phyloP scores from a whole-genome alignment of 2,888 invertebrate genomes.

The Stenurella melanura region DNA sequence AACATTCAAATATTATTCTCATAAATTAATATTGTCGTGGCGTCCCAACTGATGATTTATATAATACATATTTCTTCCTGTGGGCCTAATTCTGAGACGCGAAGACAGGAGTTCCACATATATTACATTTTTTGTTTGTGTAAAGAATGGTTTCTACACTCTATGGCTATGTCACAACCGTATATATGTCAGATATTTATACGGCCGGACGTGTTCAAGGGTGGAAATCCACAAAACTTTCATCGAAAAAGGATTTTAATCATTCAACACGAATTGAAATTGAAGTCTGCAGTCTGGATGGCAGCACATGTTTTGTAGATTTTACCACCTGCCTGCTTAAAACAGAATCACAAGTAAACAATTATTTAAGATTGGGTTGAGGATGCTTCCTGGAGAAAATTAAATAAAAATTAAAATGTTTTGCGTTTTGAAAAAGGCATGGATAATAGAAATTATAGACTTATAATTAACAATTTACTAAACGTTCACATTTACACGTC shows the following conservation, averaged over 20 bases:
- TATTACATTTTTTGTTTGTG: background rate
- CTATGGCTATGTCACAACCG: slow-evolving; percentile 2
- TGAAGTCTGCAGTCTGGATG: background rate
- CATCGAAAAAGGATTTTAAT: slow-evolving; percentile 29
- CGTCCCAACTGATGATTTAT: too few species aligned
- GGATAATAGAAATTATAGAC: too few species aligned
- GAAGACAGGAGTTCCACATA: background rate
- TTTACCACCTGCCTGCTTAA: slow-evolving; percentile 8
- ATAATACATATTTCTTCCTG: too few species aligned
- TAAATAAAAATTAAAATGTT: background rate
- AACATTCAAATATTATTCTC: too few species aligned
- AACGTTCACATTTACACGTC: too few species aligned
- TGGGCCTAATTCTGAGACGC: too few species aligned
- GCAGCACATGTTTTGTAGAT: slow-evolving; percentile 21
- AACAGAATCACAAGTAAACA: slow-evolving; percentile 8
- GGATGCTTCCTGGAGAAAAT: background rate
- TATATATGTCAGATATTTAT: slow-evolving; percentile 1
- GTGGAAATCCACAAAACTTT: slow-evolving; percentile 23
- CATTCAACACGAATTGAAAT: slow-evolving; percentile 14
- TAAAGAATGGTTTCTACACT: background rate
- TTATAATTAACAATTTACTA: too few species aligned
- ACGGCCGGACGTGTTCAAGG: slow-evolving; percentile 7
- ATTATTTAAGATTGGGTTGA: background rate
- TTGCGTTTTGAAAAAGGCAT: too few species aligned
- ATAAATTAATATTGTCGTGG: too few species aligned